Base-by-base conservation (phyloP, 2,113 vertebrate genomes). In the Phalacrocorax carbo region DNA sequence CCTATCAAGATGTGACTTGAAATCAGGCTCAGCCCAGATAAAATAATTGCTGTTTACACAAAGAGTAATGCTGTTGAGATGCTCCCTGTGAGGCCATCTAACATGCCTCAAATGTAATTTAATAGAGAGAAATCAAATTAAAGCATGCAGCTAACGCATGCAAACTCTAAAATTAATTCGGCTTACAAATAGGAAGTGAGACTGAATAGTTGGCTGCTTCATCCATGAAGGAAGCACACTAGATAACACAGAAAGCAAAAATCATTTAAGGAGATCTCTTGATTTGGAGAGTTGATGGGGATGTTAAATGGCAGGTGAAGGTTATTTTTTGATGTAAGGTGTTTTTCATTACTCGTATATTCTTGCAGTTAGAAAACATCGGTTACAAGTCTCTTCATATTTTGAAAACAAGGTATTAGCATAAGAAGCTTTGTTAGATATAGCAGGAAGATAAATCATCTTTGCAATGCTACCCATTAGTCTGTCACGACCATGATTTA, bases 361-460 rank as follows among this genome's bases (percentile, higher is more conserved):
- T 90, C 66, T 69, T 91, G 38, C 44, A 68, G 54, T 91, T 97
- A 95, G 83, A 87, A 81, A 95, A 82, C 40, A 90, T 75, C 68
- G 68, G 49, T 75, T 92, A 72, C 69, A 66, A 77, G 29, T 96
- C 52, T 76, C 51, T 82, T 83, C 17, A 5, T 91, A 82, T 85
- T 95, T 96, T 82, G 73, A 42, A 96, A 95, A 82, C 77, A 90
- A 89, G 29, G 44, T 65, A 82, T 82, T 95, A 78, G 42, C 61
- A 23, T 92, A 85, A 94, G 88, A 94, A 94, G 66, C 36, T 94
- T 96, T 93, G 66, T 93, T 96, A 91, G 88, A n/a, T 36, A 38
- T 15, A 85, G 48, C 36, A 85, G 78, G 87, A 78, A 94, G 83
- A 95, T 70, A 96, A 94, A 94, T 90, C 36, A 88, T 88, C 68